Evolutionary conservation across 2,797 vertebrate genomes (phyloP).

Genomic region (Gobio occitaniae): DNA sequence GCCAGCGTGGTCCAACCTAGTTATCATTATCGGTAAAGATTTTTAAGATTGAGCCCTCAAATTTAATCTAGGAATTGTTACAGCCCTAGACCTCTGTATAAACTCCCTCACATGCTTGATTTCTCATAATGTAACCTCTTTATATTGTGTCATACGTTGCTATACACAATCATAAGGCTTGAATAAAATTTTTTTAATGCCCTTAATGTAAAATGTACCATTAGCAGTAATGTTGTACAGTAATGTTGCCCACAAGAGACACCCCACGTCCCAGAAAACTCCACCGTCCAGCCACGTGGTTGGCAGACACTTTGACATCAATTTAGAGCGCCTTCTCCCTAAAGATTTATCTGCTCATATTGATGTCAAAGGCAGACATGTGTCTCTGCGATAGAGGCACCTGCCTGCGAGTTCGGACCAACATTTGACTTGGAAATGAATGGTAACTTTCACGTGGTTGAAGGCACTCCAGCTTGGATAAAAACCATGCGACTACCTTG

Average conservation of each 20-base stretch:
- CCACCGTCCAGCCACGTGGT: neutral
- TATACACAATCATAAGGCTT: neutral
- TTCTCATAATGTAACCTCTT: neutral
- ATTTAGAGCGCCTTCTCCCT: neutral
- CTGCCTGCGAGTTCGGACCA: neutral
- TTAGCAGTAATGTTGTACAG: neutral
- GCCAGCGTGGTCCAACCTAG: too few species aligned
- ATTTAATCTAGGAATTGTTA: neutral
- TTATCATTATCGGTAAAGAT: too few species aligned
- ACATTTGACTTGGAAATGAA: conserved; percentile 34
- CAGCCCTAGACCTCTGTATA: neutral
- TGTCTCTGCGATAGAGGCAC: neutral
- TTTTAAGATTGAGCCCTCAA: neutral
- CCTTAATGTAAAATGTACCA: neutral
- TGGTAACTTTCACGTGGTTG: neutral
- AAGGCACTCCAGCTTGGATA: conserved; percentile 1
- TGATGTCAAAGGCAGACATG: neutral
- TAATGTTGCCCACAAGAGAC: neutral
- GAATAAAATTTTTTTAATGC: too few species aligned
- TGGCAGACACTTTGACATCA: neutral
- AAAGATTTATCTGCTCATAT: neutral
- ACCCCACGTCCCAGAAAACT: neutral
- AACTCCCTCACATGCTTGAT: too few species aligned
- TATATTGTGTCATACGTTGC: neutral
- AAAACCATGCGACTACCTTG: neutral